These are phyloP conservation scores for Larimichthys polyactis DNA, from an alignment of 2,113 vertebrate species.

Conservation along the genomic window DNA sequence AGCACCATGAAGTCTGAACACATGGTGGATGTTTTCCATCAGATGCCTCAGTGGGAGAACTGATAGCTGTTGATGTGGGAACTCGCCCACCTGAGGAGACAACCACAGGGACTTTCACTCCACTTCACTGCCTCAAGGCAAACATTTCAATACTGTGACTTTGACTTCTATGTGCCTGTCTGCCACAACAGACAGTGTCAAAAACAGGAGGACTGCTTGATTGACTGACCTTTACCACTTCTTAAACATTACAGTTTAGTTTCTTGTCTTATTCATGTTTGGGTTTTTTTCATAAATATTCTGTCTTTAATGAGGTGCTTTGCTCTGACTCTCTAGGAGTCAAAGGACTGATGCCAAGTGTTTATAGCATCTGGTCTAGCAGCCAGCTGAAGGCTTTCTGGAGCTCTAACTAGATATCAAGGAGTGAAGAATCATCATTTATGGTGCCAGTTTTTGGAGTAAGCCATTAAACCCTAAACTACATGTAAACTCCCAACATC, in stretches of 20 bases:
- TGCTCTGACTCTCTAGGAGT: background rate
- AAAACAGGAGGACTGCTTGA: background rate
- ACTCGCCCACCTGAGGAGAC: slow-evolving; percentile 6
- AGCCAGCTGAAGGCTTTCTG: background rate
- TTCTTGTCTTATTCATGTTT: background rate
- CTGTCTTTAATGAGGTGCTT: background rate
- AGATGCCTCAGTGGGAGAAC: background rate
- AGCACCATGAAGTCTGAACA: background rate
- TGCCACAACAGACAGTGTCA: background rate
- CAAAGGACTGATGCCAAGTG: background rate
- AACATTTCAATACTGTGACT: slow-evolving; percentile 5
- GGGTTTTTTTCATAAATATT: background rate
- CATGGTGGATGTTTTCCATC: background rate
- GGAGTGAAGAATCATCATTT: background rate
- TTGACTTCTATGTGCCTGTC: background rate
- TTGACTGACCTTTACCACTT: background rate
- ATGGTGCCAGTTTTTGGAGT: background rate
- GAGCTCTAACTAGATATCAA: background rate
- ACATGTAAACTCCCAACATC: too few relatives aligned
- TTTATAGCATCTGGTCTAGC: background rate
- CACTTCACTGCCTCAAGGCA: background rate
- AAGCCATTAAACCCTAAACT: background rate
- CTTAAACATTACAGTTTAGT: background rate
- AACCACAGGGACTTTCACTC: background rate
- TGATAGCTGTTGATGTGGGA: slow-evolving; percentile 19